Evolutionary conservation across 2,888 invertebrate genomes (phyloP).

Genomic region (Leistus spinibarbis): DNA sequence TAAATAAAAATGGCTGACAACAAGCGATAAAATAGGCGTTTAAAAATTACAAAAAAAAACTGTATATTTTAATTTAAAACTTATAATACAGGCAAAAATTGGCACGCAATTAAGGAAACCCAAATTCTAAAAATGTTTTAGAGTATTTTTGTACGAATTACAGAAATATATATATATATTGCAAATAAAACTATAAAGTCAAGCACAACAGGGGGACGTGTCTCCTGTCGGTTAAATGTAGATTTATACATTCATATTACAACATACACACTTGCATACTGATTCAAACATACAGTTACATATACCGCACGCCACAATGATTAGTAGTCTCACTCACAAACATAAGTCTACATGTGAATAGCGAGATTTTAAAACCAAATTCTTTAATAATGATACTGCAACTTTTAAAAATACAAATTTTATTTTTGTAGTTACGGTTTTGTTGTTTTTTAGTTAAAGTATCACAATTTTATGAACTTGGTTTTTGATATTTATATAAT

Average conservation of each 20-base stretch:
- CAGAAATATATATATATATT: constrained; percentile 32
- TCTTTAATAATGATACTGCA: not conserved
- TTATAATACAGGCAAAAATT: not conserved
- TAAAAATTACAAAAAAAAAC: not conserved
- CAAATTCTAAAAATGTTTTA: not conserved
- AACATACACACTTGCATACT: constrained; percentile 23
- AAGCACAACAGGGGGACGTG: not conserved
- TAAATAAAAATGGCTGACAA: not conserved
- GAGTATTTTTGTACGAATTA: constrained; percentile 38
- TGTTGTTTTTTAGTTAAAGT: not conserved
- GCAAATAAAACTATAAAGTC: constrained; percentile 30
- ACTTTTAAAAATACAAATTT: not conserved
- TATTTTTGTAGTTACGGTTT: no score
- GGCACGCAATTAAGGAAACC: not conserved
- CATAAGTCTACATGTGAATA: constrained; percentile 36
- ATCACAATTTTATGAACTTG: not conserved
- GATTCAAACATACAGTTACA: constrained; percentile 25
- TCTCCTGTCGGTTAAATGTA: not conserved
- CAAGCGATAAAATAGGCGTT: not conserved
- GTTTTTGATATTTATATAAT: constrained; percentile 22
- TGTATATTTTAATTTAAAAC: not conserved
- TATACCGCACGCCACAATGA: constrained; percentile 17
- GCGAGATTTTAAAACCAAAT: constrained; percentile 15
- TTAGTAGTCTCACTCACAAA: constrained; percentile 22
- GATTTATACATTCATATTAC: no score